Conservation (phyloP, 2,797 vertebrate species). For the Pteronotus mesoamericanus region DNA sequence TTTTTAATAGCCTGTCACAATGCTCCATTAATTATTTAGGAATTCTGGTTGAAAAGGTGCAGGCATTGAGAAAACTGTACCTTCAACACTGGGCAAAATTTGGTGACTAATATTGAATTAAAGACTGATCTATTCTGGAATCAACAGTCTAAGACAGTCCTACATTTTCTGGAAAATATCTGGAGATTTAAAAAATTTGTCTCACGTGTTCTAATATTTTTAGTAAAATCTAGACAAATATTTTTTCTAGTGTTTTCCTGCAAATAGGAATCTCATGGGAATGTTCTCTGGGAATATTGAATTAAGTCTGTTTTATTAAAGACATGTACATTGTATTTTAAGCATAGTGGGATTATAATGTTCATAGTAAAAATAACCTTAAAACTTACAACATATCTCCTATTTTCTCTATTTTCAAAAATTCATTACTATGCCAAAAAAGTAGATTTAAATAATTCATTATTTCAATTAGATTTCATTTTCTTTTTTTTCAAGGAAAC, state of each 20-base stretch:
- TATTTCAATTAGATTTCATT: constrained; percentile 59
- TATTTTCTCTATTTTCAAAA: constrained; percentile 71
- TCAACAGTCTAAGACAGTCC: not conserved
- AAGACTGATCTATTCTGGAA: not conserved
- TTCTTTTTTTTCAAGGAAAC: constrained; percentile 42
- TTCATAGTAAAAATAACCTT: constrained; percentile 50
- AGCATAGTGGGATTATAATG: not conserved
- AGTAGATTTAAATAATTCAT: constrained; percentile 61
- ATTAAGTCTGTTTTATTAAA: constrained; percentile 38
- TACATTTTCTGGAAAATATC: not conserved
- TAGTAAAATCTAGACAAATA: not conserved
- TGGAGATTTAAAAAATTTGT: not conserved
- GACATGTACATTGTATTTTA: not conserved
- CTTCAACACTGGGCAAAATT: not conserved
- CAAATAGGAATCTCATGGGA: not conserved
- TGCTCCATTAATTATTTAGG: not conserved
- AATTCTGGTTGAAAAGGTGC: not conserved
- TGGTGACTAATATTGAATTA: not conserved
- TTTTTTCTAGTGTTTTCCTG: not conserved
- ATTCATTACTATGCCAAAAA: constrained; percentile 75
- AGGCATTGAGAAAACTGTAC: not conserved
- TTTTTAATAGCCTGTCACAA: not conserved
- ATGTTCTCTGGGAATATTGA: not conserved
- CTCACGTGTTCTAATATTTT: not conserved
- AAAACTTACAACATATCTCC: constrained; percentile 43